phyloP scores from a whole-genome alignment of 1,140 invertebrate species.

The Bicyclus anynana region DNA sequence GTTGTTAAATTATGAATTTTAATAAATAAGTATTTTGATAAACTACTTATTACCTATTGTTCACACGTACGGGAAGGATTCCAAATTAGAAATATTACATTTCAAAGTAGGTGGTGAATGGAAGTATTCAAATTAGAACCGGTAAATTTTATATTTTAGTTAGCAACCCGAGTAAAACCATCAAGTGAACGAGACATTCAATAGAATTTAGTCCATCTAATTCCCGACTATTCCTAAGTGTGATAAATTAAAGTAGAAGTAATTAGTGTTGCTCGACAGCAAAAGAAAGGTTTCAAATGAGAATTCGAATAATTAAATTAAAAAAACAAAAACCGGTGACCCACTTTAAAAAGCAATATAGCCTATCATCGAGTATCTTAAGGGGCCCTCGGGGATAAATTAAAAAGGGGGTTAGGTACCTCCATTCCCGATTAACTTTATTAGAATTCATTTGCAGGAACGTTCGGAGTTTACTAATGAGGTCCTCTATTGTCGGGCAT shows the following conservation, averaged over 20 bases:
- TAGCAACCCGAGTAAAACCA: no score
- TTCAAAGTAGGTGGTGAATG: no score
- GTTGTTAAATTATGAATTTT: no score
- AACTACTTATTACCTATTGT: no score
- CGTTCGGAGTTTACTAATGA: conserved; percentile 46
- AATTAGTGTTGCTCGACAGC: neutral
- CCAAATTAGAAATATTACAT: no score
- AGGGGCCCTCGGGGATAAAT: conserved; percentile 46
- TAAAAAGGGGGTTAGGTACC: conserved; percentile 41
- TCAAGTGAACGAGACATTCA: no score
- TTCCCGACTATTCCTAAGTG: neutral
- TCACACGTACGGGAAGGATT: no score
- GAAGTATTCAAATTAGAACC: no score
- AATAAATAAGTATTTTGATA: no score
- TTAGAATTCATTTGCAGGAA: conserved; percentile 61
- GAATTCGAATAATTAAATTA: conserved; percentile 7
- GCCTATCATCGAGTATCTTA: conserved; percentile 26
- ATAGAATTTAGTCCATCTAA: neutral
- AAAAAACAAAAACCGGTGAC: conserved; percentile 31
- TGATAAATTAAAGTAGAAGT: neutral
- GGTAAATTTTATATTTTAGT: no score
- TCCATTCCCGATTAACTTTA: conserved; percentile 55
- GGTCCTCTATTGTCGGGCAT: neutral
- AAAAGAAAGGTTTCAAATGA: neutral
- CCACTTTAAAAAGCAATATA: conserved; percentile 43